A percentile compares a stretch with the other conserved stretches of the same genome.
phyloP scores from a whole-genome alignment of 1,140 invertebrate genomes.

The Tetramorium alpestre region DNA sequence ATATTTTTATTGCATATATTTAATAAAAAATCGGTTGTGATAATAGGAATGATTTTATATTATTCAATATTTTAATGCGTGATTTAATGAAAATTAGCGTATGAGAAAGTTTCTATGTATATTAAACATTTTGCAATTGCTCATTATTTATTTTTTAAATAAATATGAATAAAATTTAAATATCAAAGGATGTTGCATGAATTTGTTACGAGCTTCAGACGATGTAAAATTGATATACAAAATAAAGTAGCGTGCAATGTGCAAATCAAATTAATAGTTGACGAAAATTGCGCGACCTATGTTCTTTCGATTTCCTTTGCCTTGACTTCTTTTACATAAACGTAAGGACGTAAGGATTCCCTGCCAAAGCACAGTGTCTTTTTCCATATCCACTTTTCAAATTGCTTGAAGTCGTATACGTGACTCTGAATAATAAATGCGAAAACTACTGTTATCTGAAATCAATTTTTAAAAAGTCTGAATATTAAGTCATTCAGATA shows the following conservation, averaged over 20 bases:
- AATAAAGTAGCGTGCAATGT: neutral
- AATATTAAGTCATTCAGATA: neutral
- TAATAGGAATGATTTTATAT: neutral
- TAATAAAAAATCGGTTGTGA: neutral
- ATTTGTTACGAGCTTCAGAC: neutral
- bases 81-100: neutral
- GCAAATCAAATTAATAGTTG: neutral
- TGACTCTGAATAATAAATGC: neutral
- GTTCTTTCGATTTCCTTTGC: neutral
- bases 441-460: conserved; percentile 1
- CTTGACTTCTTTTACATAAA: neutral
- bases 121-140: neutral
- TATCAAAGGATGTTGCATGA: neutral
- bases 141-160: neutral
- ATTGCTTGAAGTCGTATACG: neutral
- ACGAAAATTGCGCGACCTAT: neutral
- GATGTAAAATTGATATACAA: conserved; percentile 6
- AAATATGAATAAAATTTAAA: neutral
- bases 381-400: neutral
- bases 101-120: neutral
- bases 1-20: neutral
- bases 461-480: neutral
- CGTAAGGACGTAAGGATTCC: too few relatives aligned
- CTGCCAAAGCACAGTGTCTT: neutral
- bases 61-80: neutral